Evolutionary conservation across 2,113 vertebrate genomes (phyloP), one percentile per base, ranked within the genome.

Genomic region (Hemiscyllium ocellatum): DNA sequence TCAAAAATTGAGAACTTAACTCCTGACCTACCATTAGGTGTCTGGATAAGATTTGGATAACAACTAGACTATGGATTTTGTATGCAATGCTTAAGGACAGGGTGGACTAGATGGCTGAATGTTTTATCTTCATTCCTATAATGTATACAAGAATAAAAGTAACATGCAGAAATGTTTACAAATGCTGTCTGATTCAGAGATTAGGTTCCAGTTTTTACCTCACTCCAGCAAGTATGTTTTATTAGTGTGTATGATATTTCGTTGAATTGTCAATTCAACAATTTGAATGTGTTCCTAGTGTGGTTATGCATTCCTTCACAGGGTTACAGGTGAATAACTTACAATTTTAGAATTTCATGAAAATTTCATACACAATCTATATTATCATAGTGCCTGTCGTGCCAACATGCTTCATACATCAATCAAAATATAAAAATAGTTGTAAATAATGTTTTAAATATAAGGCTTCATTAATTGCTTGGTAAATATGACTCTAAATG

Each of bases 141-240:
- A 72, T 72, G 72, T 70, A 29, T 72, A 50, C 47, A 72, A 52
- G 26, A 50, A 95, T 95, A 95, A 95, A 72, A 95, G 17, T 95
- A 95, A 72, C 61, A 72, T 7, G 56, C 69, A 72, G 94, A 95
- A 72, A 33, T 42, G 24, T 76, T 94, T 76, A 72, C 47, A 95
- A 95, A 95, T 95, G 68, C 47, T 72, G 42, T 95, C 42, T 50
- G 69, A 95, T 50, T 70, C 94, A 72, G 68, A 95, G 69, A 95
- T 95, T 72, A 72, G 66, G 65, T 90, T 90, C 52, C 50, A 52
- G 87, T 52, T 61, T 61, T 90, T 90, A 90, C 50, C 87, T 95
- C 26, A 72, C 66, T 47, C 69, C 68, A 7, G 20, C 61, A 17
- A 42, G 37, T 94, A 69, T 70, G 61, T 93, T 93, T 95, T 95